phyloP scores from a whole-genome alignment of 2,113 vertebrate species.

The Cynocephalus volans region DNA sequence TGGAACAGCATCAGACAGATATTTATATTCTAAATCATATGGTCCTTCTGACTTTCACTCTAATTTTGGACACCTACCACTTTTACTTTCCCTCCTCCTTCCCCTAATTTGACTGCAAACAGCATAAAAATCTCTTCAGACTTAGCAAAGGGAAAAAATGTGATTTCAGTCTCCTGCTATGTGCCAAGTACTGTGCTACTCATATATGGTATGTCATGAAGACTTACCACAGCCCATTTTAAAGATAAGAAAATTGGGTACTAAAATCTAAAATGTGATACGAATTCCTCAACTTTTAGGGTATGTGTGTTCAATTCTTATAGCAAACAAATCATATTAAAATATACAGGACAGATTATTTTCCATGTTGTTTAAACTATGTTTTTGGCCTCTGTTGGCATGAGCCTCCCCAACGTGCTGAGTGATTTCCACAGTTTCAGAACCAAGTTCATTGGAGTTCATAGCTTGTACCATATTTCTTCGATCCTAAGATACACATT shows the following conservation, averaged over 20 bases:
- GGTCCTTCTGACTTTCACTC: slow-evolving; percentile 65
- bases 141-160: not conserved
- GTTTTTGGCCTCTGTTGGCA: slow-evolving; percentile 76
- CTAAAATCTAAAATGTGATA: not conserved
- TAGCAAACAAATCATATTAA: slow-evolving; percentile 74
- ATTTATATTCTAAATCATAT: slow-evolving; percentile 57
- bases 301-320: slow-evolving; percentile 52
- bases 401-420: slow-evolving; percentile 69
- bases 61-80: slow-evolving; percentile 60
- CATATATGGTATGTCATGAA: not conserved
- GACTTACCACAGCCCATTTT: slow-evolving; percentile 7
- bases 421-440: slow-evolving; percentile 78
- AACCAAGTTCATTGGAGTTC: slow-evolving; percentile 78
- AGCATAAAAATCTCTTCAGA: slow-evolving; percentile 16
- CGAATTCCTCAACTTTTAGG: not conserved
- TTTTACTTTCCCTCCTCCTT: not conserved
- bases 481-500: slow-evolving; percentile 53
- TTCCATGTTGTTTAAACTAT: slow-evolving; percentile 72
- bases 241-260: slow-evolving; percentile 42
- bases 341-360: slow-evolving; percentile 74
- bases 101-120: not conserved
- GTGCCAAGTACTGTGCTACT: not conserved
- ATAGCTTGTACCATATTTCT: slow-evolving; percentile 76
- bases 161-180: not conserved
- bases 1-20: slow-evolving; percentile 63